A percentile compares a stretch with the other conserved stretches of the same genome.
Conservation (phyloP, 2,113 vertebrate genomes). For the Mustelus asterias region DNA sequence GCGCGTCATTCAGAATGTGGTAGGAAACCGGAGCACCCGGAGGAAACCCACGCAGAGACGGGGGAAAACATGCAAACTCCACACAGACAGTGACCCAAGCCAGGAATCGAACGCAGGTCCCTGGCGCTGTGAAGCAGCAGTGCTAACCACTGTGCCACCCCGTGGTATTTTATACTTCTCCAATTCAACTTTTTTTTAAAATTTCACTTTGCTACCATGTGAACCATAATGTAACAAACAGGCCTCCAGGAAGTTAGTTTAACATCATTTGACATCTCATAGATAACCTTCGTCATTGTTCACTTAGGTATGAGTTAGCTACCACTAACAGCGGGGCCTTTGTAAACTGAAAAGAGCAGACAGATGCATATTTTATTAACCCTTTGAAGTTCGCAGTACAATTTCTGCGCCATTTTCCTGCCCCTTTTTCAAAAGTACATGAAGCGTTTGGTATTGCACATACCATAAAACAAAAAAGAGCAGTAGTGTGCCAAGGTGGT, state of each 20-base stretch:
- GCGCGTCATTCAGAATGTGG: too few relatives aligned
- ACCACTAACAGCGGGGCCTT: neutral
- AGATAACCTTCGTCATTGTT: constrained; percentile 3
- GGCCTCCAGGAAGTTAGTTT: neutral
- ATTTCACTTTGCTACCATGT: neutral
- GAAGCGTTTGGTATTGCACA: neutral
- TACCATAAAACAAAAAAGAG: neutral
- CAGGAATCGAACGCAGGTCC: too few relatives aligned
- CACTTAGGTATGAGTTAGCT: neutral
- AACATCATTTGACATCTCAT: neutral
- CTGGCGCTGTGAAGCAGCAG: too few relatives aligned
- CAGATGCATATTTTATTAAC: neutral
- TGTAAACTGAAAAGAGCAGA: neutral
- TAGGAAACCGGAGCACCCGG: too few relatives aligned
- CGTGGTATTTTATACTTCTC: neutral
- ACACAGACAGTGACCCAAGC: too few relatives aligned
- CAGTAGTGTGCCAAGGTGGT: too few relatives aligned
- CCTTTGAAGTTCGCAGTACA: neutral
- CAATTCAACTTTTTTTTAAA: neutral
- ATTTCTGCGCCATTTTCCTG: neutral
- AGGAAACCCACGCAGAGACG: too few relatives aligned
- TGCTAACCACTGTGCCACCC: too few relatives aligned
- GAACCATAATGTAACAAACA: neutral
- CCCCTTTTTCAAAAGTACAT: neutral
- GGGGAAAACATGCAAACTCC: too few relatives aligned